Percentiles rank a stretch among this genome's conserved stretches.
Evolutionary conservation across 2,797 vertebrate genomes (phyloP).

Genomic region (Gymnocypris eckloni): DNA sequence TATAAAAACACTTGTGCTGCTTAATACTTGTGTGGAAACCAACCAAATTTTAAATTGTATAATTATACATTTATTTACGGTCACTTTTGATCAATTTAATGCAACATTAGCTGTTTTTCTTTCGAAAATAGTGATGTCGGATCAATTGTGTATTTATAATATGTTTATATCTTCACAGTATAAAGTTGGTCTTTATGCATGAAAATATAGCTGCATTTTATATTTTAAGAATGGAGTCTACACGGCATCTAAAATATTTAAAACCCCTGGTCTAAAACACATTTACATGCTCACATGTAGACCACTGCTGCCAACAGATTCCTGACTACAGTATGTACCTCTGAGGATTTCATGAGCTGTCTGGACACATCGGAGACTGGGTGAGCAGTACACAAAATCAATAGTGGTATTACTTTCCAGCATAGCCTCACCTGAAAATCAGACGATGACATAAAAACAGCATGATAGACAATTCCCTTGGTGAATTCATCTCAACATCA

Average conservation of each 20-base stretch:
- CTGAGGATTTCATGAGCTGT: conserved; percentile 94
- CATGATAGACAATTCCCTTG: background rate
- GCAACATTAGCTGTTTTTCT: background rate
- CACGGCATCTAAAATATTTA: background rate
- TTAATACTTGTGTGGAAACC: background rate
- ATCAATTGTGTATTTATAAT: background rate
- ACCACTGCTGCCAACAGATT: background rate
- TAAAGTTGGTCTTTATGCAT: background rate
- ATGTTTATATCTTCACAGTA: background rate
- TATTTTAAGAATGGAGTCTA: background rate
- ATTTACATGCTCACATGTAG: background rate
- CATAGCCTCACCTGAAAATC: conserved; percentile 88
- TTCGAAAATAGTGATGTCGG: background rate
- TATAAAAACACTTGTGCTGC: background rate
- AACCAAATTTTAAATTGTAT: background rate
- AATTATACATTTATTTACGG: background rate
- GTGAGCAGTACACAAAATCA: conserved; percentile 94
- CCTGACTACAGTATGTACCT: conserved; percentile 74
- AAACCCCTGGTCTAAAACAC: background rate
- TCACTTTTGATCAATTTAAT: background rate
- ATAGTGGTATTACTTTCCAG: conserved; percentile 88
- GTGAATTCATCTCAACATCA: background rate
- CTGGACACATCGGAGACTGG: conserved; percentile 96
- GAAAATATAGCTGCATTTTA: background rate
- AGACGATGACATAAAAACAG: conserved; percentile 31